Conservation (phyloP, 2,888 invertebrate species). For the Agriopis aurantiaria region DNA sequence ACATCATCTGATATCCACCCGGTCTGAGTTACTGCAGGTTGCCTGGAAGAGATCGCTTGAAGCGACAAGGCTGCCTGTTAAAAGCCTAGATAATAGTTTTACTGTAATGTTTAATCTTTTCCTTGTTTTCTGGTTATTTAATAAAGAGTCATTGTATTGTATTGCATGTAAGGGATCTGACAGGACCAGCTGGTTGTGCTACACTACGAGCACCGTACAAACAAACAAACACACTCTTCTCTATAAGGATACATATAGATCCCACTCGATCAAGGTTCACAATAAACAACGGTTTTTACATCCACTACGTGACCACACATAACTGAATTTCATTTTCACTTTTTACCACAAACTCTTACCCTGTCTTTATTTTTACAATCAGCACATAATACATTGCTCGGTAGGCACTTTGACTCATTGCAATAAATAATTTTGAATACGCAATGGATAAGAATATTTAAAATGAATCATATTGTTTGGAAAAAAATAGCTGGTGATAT, state of each 20-base stretch:
- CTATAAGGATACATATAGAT: background rate
- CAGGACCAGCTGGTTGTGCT: too few species aligned
- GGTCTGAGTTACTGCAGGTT: too few species aligned
- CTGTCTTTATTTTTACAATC: conserved; percentile 6
- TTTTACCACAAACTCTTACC: conserved; percentile 23
- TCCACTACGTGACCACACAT: conserved; percentile 45
- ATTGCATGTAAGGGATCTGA: too few species aligned
- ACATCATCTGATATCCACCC: too few species aligned
- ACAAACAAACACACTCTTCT: background rate
- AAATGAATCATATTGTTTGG: background rate
- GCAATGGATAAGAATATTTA: conserved; percentile 4
- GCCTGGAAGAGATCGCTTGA: too few species aligned
- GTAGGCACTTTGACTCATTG: background rate
- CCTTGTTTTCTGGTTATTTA: too few species aligned
- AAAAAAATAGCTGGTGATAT: conserved; percentile 29
- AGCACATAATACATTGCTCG: conserved; percentile 19
- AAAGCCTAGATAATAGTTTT: too few species aligned
- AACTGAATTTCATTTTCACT: conserved; percentile 43
- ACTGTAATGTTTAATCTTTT: too few species aligned
- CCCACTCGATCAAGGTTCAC: conserved; percentile 29
- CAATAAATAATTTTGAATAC: background rate
- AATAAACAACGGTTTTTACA: conserved; percentile 43
- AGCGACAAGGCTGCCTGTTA: too few species aligned
- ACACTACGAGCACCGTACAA: too few species aligned
- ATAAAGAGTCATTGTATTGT: too few species aligned